These are phyloP conservation scores for Amblyopsis hoosieri DNA, from an alignment of 2,797 vertebrate genomes.

Conservation along the genomic window DNA sequence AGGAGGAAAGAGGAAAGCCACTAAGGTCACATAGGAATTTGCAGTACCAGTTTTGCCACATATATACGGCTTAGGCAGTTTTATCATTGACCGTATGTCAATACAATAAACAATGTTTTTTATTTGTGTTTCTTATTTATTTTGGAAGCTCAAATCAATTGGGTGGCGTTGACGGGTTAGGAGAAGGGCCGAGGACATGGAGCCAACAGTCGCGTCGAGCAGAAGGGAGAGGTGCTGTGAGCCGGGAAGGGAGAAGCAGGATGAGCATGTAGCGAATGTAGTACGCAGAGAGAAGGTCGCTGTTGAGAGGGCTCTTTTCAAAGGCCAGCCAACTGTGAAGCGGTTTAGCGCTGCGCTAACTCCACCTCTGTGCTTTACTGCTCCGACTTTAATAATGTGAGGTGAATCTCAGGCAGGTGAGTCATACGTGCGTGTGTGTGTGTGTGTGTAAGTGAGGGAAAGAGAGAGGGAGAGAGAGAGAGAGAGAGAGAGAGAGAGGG, in stretches of 20 bases:
- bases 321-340: slow-evolving; percentile 49
- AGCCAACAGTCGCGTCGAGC: slow-evolving; percentile 49
- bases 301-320: slow-evolving; percentile 37
- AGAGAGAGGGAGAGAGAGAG: no score
- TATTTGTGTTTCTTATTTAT: slow-evolving; percentile 18
- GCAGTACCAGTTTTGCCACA: slow-evolving; percentile 8
- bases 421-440: slow-evolving; percentile 16
- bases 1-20: slow-evolving; percentile 18
- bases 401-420: slow-evolving; percentile 28
- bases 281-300: slow-evolving; percentile 59
- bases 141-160: no score
- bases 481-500: no score
- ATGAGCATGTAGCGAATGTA: slow-evolving; percentile 34
- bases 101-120: background rate
- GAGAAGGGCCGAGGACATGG: slow-evolving; percentile 43
- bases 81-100: slow-evolving; percentile 25
- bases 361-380: slow-evolving; percentile 11
- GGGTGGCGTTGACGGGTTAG: slow-evolving; percentile 58
- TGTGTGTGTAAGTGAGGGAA: no score
- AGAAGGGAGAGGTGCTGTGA: slow-evolving; percentile 60
- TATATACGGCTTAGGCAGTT: slow-evolving; percentile 33
- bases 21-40: slow-evolving; percentile 17
- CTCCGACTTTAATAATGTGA: slow-evolving; percentile 37
- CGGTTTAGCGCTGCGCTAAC: slow-evolving; percentile 18
- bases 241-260: slow-evolving; percentile 41